Conservation (phyloP, 2,113 vertebrate genomes). For the Neomonachus schauinslandi region DNA sequence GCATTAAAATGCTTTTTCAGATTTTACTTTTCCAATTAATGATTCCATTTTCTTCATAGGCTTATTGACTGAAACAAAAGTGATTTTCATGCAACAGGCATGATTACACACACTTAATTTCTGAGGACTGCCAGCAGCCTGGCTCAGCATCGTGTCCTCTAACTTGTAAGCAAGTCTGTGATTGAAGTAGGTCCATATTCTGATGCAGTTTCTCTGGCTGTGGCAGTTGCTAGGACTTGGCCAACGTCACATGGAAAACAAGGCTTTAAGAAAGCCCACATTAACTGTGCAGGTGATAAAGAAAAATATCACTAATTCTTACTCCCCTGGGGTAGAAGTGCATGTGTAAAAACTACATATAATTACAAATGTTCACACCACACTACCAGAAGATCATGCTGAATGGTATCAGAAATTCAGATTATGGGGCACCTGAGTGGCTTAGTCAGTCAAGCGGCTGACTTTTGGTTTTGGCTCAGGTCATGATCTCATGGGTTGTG, state of each 20-base stretch:
- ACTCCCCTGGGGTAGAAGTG: background rate
- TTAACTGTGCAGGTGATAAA: background rate
- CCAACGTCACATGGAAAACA: background rate
- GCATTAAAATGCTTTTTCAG: conserved; percentile 37
- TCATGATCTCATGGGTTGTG: background rate
- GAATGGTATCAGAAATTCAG: background rate
- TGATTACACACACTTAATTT: conserved; percentile 29
- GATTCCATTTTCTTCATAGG: conserved; percentile 55
- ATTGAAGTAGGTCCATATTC: background rate
- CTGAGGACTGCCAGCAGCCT: background rate
- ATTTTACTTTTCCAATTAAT: conserved; percentile 58
- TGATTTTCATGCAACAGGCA: conserved; percentile 29
- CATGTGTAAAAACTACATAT: background rate
- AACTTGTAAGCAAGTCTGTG: background rate
- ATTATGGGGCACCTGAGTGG: background rate
- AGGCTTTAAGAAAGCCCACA: background rate
- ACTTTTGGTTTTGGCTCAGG: background rate
- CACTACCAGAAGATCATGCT: background rate
- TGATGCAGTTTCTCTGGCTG: background rate
- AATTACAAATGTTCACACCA: background rate
- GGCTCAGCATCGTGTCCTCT: background rate
- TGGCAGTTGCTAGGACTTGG: background rate
- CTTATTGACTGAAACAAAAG: conserved; percentile 57
- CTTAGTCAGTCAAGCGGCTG: background rate
- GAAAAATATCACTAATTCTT: background rate